Base-by-base conservation (phyloP, 2,888 invertebrate genomes). In the Deilephila elpenor region DNA sequence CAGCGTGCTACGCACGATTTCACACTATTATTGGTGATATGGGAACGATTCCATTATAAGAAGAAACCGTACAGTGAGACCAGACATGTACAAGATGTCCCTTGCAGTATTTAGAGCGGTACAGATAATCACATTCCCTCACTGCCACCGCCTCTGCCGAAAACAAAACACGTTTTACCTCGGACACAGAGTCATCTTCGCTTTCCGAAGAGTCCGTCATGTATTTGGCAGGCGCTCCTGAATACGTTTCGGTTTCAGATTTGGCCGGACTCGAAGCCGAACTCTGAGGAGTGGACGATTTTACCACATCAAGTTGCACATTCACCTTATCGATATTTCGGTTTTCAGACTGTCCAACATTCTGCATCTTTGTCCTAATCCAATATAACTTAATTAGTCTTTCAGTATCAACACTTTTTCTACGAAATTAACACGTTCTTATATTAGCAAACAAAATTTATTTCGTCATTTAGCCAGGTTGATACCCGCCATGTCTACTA, bases 111-210 rank as follows among this genome's bases (percentile, higher is more conserved):
- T 96, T 92, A 95, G 95, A 90, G 94, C 94, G 93, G 93, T 94
- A 92, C 93, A 92, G 94, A 93, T 93, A 93, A 92, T 94, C 94
- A 93, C 91, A 94, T 93, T 93, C 91, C 90, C 91, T 89, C 86
- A 88, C 89, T 94, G 93, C 93, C 93, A 93, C 93, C 93, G 93
- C 94, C 94, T 94, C 92, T 89, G 82, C 88, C 87, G 89, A 93
- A 94, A 94, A 94, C 94, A 94, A 94, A 94, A 94, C 94, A 94
- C 94, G 93, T 94, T 94, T 96, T 97, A 98, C 98, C 98, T 98
- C 98, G 88, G 98, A 98, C 92, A 98, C 98, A 95, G 98, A 98
- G 93, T 98, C 98, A 95, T 98, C 98, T 94, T 98, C 98, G 93
- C 98, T 98, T 96, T 98, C 98, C 88, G 98, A 98, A 93, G 98